Conservation (phyloP, 2,113 vertebrate species). For the Nerophis lumbriciformis region DNA sequence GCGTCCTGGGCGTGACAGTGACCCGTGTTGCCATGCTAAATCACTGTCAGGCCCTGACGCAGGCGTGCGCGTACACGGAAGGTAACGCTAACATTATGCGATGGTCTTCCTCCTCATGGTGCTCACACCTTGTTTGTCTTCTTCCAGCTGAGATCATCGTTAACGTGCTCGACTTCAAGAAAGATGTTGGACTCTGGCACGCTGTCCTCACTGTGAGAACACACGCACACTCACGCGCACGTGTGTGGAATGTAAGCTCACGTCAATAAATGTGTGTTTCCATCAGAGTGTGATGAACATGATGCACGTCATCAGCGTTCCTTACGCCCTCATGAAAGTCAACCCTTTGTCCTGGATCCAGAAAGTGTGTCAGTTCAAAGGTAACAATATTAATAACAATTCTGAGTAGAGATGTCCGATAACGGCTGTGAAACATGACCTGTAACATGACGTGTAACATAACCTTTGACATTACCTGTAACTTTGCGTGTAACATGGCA, state of each 20-base stretch:
- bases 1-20: constrained; percentile 62
- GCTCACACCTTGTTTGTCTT: not conserved
- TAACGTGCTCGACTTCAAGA: constrained; percentile 70
- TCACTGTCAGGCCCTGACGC: constrained; percentile 70
- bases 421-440: no score
- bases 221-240: not conserved
- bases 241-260: no score
- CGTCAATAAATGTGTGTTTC: not conserved
- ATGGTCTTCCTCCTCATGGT: not conserved
- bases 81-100: constrained; percentile 38
- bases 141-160: constrained; percentile 64
- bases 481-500: no score
- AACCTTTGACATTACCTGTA: no score
- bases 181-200: constrained; percentile 67
- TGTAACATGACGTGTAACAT: no score
- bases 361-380: constrained; percentile 72
- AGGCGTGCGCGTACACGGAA: constrained; percentile 69
- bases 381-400: constrained; percentile 24
- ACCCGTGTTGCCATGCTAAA: constrained; percentile 65
- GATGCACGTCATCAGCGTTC: constrained; percentile 72
- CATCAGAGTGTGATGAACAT: constrained; percentile 71
- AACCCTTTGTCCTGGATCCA: constrained; percentile 76
- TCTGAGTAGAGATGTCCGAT: no score
- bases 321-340: constrained; percentile 76
- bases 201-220: constrained; percentile 59